phyloP scores from a whole-genome alignment of 2,888 invertebrate genomes.

The Drosophila imparisetae region DNA sequence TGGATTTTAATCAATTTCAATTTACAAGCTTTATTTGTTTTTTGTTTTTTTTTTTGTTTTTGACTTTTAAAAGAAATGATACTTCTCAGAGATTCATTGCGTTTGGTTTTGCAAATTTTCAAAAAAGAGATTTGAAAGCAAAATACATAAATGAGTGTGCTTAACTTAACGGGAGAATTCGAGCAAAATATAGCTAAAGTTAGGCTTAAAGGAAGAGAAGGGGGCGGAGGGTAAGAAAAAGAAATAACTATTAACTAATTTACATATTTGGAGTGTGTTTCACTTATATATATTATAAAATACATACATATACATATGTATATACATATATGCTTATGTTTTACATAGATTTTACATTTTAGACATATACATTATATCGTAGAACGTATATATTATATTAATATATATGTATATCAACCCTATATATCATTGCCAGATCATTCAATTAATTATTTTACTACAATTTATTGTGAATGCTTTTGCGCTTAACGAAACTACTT shows the following conservation, averaged over 20 bases:
- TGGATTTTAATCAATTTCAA: constrained; percentile 44
- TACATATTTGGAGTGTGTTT: constrained; percentile 81
- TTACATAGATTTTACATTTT: constrained; percentile 71
- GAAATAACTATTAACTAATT: constrained; percentile 58
- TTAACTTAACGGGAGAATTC: constrained; percentile 34
- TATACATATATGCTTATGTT: constrained; percentile 66
- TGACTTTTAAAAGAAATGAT: constrained; percentile 42
- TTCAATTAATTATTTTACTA: constrained; percentile 59
- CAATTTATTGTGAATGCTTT: constrained; percentile 56
- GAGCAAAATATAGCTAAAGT: constrained; percentile 59
- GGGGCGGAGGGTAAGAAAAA: constrained; percentile 7
- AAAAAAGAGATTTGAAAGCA: constrained; percentile 26
- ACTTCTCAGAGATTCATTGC: constrained; percentile 22
- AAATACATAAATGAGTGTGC: constrained; percentile 20
- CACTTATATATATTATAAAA: constrained; percentile 42
- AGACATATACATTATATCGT: constrained; percentile 69
- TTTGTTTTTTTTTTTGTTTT: constrained; percentile 41
- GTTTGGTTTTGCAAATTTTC: constrained; percentile 12
- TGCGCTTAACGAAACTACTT: constrained; percentile 47
- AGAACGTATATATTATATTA: constrained; percentile 44
- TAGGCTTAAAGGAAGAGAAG: not conserved
- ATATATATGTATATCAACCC: constrained; percentile 17
- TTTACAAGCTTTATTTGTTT: constrained; percentile 77
- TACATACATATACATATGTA: constrained; percentile 43
- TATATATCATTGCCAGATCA: constrained; percentile 39